Evolutionary conservation across 2,113 vertebrate species (phyloP).

Genomic region (Carlito syrichta): DNA sequence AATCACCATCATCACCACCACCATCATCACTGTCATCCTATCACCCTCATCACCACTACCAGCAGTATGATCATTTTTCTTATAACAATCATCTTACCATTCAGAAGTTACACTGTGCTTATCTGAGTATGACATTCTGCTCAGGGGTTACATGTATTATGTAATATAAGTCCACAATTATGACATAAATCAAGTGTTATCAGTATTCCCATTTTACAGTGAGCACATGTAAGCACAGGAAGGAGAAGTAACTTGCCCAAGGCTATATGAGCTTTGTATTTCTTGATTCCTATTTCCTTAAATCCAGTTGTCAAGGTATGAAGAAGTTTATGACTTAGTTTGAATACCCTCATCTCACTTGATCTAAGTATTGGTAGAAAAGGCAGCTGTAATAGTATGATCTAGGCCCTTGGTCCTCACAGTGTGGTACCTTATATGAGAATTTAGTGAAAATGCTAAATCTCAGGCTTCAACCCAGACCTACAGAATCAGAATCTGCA

Average conservation of each 20-base stretch:
- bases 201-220: not conserved
- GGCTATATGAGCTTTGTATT: not conserved
- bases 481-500: too few species aligned
- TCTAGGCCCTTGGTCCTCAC: not conserved
- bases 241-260: not conserved
- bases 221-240: not conserved
- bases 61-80: not conserved
- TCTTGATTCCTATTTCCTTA: not conserved
- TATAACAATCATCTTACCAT: fast-evolving
- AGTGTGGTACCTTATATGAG: fast-evolving
- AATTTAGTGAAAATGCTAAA: not conserved
- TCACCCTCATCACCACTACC: not conserved
- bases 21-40: not conserved
- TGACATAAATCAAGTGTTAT: not conserved
- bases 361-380: not conserved
- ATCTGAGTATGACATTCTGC: not conserved
- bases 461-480: not conserved
- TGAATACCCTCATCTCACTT: not conserved
- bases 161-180: not conserved
- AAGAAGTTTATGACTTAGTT: too few species aligned
- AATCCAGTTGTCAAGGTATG: not conserved
- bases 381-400: fast-evolving
- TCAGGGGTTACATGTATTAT: not conserved
- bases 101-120: too few species aligned
- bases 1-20: fast-evolving